Conservation (phyloP, 2,888 invertebrate genomes). For the Linyphia triangularis region DNA sequence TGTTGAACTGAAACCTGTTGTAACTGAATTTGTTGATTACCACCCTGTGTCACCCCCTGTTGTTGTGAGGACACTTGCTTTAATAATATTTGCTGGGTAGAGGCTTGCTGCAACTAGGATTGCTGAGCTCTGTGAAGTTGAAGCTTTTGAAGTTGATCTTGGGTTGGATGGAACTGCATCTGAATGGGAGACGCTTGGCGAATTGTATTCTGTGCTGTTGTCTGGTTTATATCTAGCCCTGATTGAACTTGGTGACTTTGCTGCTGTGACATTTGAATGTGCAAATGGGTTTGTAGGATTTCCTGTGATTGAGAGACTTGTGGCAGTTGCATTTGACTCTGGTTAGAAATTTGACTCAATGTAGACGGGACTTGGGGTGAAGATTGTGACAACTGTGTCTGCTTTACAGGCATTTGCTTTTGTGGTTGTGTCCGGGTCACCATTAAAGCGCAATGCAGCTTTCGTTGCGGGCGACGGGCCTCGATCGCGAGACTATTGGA, state of each 20-base stretch:
- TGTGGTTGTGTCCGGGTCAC: too few relatives aligned
- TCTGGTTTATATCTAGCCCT: constrained; percentile 47
- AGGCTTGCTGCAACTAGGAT: constrained; percentile 42
- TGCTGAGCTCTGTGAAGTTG: constrained; percentile 48
- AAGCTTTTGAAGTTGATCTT: constrained; percentile 51
- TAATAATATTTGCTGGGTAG: constrained; percentile 51
- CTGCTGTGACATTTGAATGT: constrained; percentile 26
- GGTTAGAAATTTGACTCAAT: constrained; percentile 5
- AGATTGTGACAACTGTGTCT: constrained; percentile 31
- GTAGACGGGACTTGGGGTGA: constrained; percentile 22
- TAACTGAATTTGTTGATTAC: constrained; percentile 56
- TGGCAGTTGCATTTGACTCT: constrained; percentile 12
- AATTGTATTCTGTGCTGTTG: constrained; percentile 24
- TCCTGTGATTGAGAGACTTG: constrained; percentile 22
- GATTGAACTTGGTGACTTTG: neutral
- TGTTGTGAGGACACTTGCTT: constrained; percentile 44
- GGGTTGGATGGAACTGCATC: constrained; percentile 55
- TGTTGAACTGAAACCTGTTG: constrained; percentile 57
- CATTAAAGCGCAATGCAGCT: too few relatives aligned
- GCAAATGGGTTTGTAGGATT: constrained; percentile 14
- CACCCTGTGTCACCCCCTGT: constrained; percentile 22
- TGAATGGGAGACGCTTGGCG: constrained; percentile 60
- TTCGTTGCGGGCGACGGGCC: too few relatives aligned
- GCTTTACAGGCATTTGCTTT: constrained; percentile 8
- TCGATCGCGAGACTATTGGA: too few relatives aligned